Percentiles rank a stretch among this genome's conserved stretches.
These are phyloP conservation scores for Neopipo cinnamomea DNA, from an alignment of 2,113 vertebrate species.

Conservation along the genomic window DNA sequence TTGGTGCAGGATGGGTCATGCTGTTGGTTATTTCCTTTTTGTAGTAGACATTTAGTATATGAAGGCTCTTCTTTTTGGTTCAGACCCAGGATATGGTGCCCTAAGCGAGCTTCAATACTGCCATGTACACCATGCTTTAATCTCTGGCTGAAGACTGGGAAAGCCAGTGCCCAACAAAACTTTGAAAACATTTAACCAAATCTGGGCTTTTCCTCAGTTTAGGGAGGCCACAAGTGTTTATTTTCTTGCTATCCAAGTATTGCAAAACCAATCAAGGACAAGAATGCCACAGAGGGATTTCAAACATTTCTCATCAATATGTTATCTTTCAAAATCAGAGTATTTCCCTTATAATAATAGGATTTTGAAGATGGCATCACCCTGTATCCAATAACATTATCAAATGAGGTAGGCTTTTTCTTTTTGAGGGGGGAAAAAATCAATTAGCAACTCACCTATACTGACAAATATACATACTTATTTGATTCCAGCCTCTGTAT, in stretches of 20 bases:
- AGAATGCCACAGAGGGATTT: neutral
- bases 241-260: neutral
- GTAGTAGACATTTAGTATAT: neutral
- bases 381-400: neutral
- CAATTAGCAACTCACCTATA: neutral
- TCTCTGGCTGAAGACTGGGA: neutral
- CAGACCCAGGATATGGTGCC: neutral
- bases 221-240: neutral
- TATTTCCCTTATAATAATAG: neutral
- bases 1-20: neutral
- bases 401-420: neutral
- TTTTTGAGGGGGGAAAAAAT: neutral
- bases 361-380: neutral
- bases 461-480: neutral
- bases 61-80: neutral
- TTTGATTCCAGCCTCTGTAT: neutral
- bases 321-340: neutral
- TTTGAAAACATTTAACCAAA: neutral
- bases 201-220: neutral
- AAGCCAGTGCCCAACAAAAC: neutral
- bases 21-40: neutral
- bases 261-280: neutral
- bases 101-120: rapidly evolving
- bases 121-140: neutral
- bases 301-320: neutral